Conservation (phyloP, 2,888 invertebrate species). For the Aleiodes leptofemur region DNA sequence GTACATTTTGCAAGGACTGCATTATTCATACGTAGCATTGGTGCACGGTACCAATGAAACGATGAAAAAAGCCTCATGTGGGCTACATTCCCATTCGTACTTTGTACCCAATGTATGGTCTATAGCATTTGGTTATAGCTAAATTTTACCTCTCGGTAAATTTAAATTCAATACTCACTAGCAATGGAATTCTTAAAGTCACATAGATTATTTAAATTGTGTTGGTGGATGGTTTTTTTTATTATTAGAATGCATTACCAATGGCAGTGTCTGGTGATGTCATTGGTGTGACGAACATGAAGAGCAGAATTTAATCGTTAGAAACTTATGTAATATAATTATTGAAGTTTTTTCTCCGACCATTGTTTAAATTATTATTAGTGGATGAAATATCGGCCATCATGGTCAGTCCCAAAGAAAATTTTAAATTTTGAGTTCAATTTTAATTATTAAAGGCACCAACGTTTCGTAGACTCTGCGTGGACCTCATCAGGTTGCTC, state of each 20-base stretch:
- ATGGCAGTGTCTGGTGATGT: background rate
- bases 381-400: too few relatives aligned
- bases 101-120: background rate
- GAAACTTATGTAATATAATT: too few relatives aligned
- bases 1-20: conserved; percentile 44
- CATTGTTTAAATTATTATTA: too few relatives aligned
- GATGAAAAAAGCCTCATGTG: conserved; percentile 41
- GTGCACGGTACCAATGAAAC: conserved; percentile 41
- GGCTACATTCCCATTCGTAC: conserved; percentile 11
- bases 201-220: conserved; percentile 22
- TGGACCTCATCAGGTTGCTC: too few relatives aligned
- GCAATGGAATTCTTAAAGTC: conserved; percentile 37
- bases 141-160: conserved; percentile 10
- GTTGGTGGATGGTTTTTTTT: background rate
- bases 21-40: conserved; percentile 50
- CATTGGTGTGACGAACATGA: too few relatives aligned
- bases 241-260: conserved; percentile 16
- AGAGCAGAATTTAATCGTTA: too few relatives aligned
- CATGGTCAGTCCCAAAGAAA: too few relatives aligned
- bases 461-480: too few relatives aligned
- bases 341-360: too few relatives aligned
- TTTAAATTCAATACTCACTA: conserved; percentile 41
- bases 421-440: too few relatives aligned
- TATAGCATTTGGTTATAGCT: background rate
- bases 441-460: too few relatives aligned